Percentiles rank a stretch among this genome's conserved stretches.
These are phyloP conservation scores for Troilus luridus DNA, from an alignment of 2,888 invertebrate species.

Conservation along the genomic window DNA sequence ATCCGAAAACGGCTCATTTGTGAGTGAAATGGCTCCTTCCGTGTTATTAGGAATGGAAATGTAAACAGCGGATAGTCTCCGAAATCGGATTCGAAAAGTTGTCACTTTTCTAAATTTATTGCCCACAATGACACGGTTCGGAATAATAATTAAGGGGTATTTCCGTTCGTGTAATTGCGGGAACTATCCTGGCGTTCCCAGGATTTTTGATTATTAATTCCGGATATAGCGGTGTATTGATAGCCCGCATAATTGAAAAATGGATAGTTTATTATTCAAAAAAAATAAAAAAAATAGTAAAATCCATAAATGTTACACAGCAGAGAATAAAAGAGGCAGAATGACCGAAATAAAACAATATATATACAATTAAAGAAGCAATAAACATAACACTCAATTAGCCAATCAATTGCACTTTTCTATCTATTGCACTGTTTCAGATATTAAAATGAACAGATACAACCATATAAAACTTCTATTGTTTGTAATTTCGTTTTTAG, in stretches of 20 bases:
- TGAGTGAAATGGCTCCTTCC: constrained; percentile 1
- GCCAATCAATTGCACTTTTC: no score
- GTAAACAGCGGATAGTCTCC: neutral
- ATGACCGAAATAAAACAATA: neutral
- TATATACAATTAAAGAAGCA: neutral
- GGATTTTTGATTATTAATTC: neutral
- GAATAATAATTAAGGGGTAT: neutral
- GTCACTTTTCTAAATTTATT: constrained; percentile 14
- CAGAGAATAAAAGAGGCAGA: neutral
- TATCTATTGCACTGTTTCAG: no score
- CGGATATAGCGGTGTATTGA: neutral
- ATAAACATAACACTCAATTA: no score
- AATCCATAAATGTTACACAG: neutral
- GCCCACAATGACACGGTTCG: neutral
- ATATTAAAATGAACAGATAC: no score
- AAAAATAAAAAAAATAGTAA: neutral
- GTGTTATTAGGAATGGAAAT: neutral
- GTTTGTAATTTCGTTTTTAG: no score
- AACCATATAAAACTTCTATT: no score
- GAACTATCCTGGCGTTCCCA: neutral
- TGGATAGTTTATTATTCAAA: neutral
- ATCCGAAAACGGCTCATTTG: neutral
- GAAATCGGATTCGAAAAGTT: neutral
- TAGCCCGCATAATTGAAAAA: neutral
- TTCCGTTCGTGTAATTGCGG: neutral